Percentiles rank a stretch among this genome's conserved stretches.
Evolutionary conservation across 2,113 vertebrate species (phyloP).

Genomic region (Stomatorhinus ivindoensis): DNA sequence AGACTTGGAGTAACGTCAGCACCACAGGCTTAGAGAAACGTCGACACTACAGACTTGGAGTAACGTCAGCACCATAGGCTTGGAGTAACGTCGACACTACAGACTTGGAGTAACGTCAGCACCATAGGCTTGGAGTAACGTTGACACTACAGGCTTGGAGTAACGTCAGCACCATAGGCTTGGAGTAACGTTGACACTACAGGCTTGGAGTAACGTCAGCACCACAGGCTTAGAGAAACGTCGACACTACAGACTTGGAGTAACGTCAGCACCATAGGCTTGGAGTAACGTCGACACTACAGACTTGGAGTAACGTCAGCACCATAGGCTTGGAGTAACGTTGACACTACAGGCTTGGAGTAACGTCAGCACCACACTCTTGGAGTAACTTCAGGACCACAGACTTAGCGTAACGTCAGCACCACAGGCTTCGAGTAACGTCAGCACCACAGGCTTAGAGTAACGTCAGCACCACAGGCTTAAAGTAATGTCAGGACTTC

Average conservation of each 20-base stretch:
- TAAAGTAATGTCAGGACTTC: fast-evolving
- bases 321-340: no score
- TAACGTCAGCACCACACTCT: not conserved
- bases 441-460: not conserved
- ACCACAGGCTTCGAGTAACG: not conserved
- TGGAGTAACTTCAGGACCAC: not conserved
- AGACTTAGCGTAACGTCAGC: not conserved
- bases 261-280: not conserved
- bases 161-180: not conserved
- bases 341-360: no score
- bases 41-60: no score
- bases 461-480: no score
- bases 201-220: not conserved
- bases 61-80: no score
- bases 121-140: not conserved
- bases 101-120: no score
- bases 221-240: not conserved
- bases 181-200: not conserved
- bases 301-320: not conserved
- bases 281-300: not conserved
- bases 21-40: no score
- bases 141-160: not conserved
- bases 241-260: no score
- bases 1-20: no score
- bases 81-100: no score